Base-by-base conservation (phyloP, 2,888 invertebrate genomes). In the Carpatolechia fugitivella region DNA sequence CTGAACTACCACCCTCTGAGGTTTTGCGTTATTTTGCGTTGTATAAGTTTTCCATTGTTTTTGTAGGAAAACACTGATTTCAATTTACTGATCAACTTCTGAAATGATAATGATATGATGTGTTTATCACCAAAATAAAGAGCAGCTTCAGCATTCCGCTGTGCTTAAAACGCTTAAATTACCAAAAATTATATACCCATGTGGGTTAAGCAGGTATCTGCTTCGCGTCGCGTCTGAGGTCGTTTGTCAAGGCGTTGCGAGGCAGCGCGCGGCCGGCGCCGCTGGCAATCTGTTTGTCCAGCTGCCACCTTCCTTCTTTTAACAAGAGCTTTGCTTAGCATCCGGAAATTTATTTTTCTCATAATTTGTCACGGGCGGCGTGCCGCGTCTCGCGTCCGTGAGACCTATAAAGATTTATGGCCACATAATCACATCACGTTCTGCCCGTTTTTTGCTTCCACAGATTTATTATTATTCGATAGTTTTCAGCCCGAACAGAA, bases 271-370 rank as follows among this genome's bases (percentile, higher is more conserved):
- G 65, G 67, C 65, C 68, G 65, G 70, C 69, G 74, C 75, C 74
- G 72, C 68, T 64, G 70, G 74, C 82, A 76, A 83, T 82, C 82
- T 84, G 81, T 85, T 85, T 84, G 82, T 80, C 80, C 85, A 84
- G 84, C 84, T 85, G 85, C 79, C 79, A 78, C 78, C 78, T 77
- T 77, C 69, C 76, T 81, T 78, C 80, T 82, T 80, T 84, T 80
- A 82, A 84, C 82, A 80, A 80, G 78, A 82, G 81, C 81, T 83
- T 82, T 80, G 75, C 80, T 80, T 80, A 78, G 75, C 75, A 81
- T 77, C 78, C 72, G 70, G 72, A 75, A 77, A 84, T 83, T 80
- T 83, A 82, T 81, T 77, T 77, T 73, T 71, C 69, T 70, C 63
- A 69, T 75, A 76, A 80, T 78, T 78, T 80, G 72, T 76, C 76